These are phyloP conservation scores for Dryadula phaetusa DNA, from an alignment of 2,888 invertebrate species.

Conservation along the genomic window DNA sequence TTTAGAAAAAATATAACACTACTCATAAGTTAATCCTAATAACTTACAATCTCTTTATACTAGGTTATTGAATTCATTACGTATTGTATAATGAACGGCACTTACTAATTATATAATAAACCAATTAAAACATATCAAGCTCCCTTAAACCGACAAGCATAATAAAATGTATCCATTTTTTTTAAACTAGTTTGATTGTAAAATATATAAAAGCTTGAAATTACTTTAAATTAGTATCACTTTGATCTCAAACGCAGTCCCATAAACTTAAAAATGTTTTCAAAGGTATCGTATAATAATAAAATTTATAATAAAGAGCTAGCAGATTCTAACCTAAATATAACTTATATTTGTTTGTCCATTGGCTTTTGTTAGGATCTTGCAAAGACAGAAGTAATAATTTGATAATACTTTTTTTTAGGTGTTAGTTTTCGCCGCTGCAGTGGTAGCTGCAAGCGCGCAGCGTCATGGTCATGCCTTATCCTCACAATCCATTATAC, in stretches of 20 bases:
- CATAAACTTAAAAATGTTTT: conserved; percentile 57
- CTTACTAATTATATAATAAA: conserved; percentile 1
- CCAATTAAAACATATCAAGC: conserved; percentile 28
- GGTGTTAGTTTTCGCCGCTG: conserved; percentile 42
- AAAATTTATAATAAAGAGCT: too few species aligned
- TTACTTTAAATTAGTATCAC: conserved; percentile 54
- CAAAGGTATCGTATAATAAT: conserved; percentile 33
- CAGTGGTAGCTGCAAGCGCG: conserved; percentile 51
- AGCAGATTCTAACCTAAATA: too few species aligned
- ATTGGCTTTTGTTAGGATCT: background rate
- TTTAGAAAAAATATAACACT: too few species aligned
- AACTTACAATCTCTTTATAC: too few species aligned
- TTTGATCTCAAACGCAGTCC: conserved; percentile 50
- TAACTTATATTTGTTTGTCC: too few species aligned
- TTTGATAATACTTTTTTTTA: background rate
- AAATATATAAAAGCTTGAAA: conserved; percentile 58
- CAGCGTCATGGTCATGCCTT: conserved; percentile 52
- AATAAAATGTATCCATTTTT: conserved; percentile 14
- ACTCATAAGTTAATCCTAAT: too few species aligned
- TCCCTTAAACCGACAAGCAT: background rate
- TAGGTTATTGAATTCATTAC: too few species aligned
- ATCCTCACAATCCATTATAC: conserved; percentile 46
- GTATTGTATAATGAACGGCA: background rate
- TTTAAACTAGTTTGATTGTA: conserved; percentile 27
- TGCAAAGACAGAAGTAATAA: background rate